A percentile compares a stretch with the other conserved stretches of the same genome.
These are phyloP conservation scores for Chloroceryle amazona DNA, from an alignment of 2,797 vertebrate species.

Conservation along the genomic window DNA sequence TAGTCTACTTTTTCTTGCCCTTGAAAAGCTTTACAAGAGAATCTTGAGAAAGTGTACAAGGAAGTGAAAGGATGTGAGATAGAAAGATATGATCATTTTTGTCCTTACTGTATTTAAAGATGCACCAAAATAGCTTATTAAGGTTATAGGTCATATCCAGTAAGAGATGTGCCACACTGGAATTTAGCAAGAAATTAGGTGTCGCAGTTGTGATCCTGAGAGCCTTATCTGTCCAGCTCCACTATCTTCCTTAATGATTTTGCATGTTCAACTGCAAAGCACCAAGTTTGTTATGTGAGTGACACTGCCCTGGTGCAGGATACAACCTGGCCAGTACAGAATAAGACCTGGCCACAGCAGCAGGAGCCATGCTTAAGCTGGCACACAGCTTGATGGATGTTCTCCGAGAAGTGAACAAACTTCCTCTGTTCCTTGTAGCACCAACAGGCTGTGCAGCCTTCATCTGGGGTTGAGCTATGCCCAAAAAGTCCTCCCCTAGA, in stretches of 20 bases:
- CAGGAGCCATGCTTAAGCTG: not conserved
- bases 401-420: not conserved
- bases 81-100: not conserved
- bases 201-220: not conserved
- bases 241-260: not conserved
- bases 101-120: not conserved
- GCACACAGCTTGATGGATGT: not conserved
- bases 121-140: not conserved
- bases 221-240: not conserved
- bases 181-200: not conserved
- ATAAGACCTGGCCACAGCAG: not conserved
- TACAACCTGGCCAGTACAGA: rapidly evolving
- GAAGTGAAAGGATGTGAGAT: not conserved
- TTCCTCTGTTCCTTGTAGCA: not conserved
- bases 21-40: constrained; percentile 31
- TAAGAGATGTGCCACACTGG: not conserved
- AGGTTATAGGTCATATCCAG: not conserved
- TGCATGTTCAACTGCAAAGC: not conserved
- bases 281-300: rapidly evolving
- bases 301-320: not conserved
- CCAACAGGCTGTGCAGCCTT: not conserved
- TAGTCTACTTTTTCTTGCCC: constrained; percentile 29
- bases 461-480: not conserved
- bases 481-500: not conserved
- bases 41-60: not conserved